Evolutionary conservation across 2,113 vertebrate genomes (phyloP).

Genomic region (Danionella cerebrum): DNA sequence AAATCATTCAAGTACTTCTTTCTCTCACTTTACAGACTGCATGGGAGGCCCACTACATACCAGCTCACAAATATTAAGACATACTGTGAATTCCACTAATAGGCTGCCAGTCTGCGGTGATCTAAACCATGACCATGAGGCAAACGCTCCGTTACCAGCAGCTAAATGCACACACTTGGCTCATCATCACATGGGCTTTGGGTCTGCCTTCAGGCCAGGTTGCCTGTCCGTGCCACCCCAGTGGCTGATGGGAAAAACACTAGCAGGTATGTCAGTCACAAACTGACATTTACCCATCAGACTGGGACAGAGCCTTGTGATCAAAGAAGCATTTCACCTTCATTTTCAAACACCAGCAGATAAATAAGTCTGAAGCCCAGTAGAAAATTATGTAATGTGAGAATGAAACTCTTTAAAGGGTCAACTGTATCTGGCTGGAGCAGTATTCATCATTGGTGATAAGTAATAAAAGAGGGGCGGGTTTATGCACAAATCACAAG

Average conservation of each 20-base stretch:
- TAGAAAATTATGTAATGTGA: not conserved
- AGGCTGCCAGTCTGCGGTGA: not conserved
- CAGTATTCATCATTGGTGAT: too few relatives aligned
- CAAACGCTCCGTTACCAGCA: not conserved
- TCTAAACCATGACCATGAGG: not conserved
- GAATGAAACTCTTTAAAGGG: too few relatives aligned
- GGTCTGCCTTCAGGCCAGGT: not conserved
- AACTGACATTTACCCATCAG: not conserved
- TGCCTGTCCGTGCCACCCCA: not conserved
- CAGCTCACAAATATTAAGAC: not conserved
- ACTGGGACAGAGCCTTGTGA: not conserved
- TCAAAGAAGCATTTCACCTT: not conserved
- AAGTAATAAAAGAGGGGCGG: too few relatives aligned
- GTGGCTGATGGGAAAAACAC: not conserved
- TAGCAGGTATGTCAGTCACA: not conserved
- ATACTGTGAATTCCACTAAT: slow-evolving; percentile 8
- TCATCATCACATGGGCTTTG: slow-evolving; percentile 10
- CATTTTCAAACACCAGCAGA: not conserved
- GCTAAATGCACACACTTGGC: not conserved
- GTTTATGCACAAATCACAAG: too few relatives aligned
- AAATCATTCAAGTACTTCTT: too few relatives aligned
- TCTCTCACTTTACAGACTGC: too few relatives aligned
- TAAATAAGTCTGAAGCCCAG: not conserved
- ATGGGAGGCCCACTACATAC: not conserved
- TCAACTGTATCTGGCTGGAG: too few relatives aligned